Conservation (phyloP, 2,888 invertebrate genomes). For the Heliconius aoede region DNA sequence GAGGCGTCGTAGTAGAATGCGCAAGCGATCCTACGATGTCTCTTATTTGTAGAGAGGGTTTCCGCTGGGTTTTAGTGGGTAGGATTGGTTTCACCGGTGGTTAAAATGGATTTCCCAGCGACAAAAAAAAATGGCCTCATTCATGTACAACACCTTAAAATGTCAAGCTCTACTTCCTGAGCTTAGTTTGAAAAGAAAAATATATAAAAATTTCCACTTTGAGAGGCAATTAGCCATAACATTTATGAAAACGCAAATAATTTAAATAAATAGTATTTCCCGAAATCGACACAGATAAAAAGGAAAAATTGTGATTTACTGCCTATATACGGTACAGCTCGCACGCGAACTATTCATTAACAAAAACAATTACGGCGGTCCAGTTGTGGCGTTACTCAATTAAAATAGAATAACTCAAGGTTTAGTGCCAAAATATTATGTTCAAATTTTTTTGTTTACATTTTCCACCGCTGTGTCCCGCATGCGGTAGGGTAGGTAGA, state of each 20-base stretch:
- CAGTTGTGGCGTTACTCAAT: slow-evolving; percentile 44
- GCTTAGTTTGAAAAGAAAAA: not conserved
- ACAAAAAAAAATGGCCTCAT: no score
- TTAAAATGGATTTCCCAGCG: no score
- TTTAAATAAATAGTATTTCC: slow-evolving; percentile 26
- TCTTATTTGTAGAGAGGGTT: no score
- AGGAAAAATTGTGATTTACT: slow-evolving; percentile 31
- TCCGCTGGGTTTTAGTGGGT: no score
- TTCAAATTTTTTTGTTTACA: not conserved
- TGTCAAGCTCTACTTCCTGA: not conserved
- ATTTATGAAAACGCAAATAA: slow-evolving; percentile 12
- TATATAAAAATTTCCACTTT: not conserved
- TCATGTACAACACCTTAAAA: not conserved
- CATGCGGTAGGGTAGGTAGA: not conserved
- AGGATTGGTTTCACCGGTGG: no score
- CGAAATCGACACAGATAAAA: slow-evolving; percentile 29
- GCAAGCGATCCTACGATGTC: no score
- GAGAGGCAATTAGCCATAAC: slow-evolving; percentile 19
- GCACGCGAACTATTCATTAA: slow-evolving; percentile 47
- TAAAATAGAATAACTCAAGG: slow-evolving; percentile 40
- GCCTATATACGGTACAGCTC: slow-evolving; percentile 22
- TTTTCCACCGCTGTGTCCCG: no score
- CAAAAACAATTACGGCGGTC: slow-evolving; percentile 49
- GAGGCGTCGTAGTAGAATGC: no score
- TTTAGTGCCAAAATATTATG: slow-evolving; percentile 11